Evolutionary conservation across 2,888 invertebrate species (phyloP).

Genomic region (Pollenia amentaria): DNA sequence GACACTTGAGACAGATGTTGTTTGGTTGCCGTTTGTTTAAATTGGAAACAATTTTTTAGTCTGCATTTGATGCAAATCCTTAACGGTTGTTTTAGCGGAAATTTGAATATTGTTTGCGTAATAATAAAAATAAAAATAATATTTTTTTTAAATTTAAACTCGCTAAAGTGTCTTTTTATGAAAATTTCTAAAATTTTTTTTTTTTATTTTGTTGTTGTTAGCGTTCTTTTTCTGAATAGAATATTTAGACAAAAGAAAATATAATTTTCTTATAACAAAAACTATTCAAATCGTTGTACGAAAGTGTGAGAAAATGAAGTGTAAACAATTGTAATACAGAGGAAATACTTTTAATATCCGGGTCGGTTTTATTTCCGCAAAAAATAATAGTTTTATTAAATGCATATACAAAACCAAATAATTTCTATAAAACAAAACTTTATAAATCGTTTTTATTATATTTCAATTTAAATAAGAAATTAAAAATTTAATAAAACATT

Average conservation of each 20-base stretch:
- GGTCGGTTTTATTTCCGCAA: not conserved
- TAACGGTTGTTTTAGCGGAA: constrained; percentile 68
- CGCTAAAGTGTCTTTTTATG: not conserved
- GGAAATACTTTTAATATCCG: constrained; percentile 64
- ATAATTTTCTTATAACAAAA: no score
- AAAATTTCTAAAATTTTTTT: no score
- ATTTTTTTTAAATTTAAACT: not conserved
- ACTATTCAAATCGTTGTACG: not conserved
- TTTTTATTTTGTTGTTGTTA: no score
- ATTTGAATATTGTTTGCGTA: not conserved
- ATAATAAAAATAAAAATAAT: not conserved
- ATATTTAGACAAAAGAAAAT: not conserved
- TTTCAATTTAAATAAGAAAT: not conserved
- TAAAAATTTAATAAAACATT: constrained; percentile 5
- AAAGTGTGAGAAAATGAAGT: not conserved
- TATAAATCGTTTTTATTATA: no score
- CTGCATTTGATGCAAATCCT: constrained; percentile 73
- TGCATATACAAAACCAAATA: not conserved
- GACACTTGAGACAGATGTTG: constrained; percentile 63
- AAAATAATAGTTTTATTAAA: constrained; percentile 11
- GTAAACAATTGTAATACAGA: constrained; percentile 12
- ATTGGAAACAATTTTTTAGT: constrained; percentile 64
- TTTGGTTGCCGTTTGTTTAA: constrained; percentile 42
- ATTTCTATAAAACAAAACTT: not conserved
- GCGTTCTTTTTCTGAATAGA: not conserved